Evolutionary conservation across 2,113 vertebrate genomes (phyloP), one percentile per base, ranked within the genome.

Genomic region (Nesogale talazaci): DNA sequence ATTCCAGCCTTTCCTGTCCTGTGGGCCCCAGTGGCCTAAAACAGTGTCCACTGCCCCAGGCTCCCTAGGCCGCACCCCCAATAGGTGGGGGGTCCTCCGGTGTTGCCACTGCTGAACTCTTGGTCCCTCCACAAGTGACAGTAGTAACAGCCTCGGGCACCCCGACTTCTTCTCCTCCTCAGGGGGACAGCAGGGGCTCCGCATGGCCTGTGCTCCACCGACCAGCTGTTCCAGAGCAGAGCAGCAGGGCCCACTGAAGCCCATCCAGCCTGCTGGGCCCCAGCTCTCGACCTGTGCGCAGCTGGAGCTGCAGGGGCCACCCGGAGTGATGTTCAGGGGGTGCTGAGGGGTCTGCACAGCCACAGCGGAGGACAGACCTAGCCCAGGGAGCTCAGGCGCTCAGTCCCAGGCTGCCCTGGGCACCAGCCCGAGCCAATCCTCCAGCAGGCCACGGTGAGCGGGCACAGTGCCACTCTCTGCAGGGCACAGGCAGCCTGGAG

Each of bases 371-470:
- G 46, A 52, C 70, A 19, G n/a, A 4, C 40, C 3, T 3, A 4
- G 46, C 42, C 5, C 16, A 31, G 79, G 86, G 5, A 27, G 23
- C 89, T 40, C 17, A 20, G 6, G 34, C 8, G 8, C 14, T 27
- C 3, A 34, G 27, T 4, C 56, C n/a, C 1, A 0, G 0, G 1
- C 72, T 84, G 38, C 38, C 34, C 79, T 6, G 1, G 14, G 46
- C 17, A 6, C 19, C 23, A 56, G 83, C n/a, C 1, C 74, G 92
- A 96, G 92, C 94, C 95, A 94, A 94, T 95, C 94, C 94, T 90
- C 0, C 0, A 29, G 76, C 92, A 80, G 82, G 25, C 22, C 36
- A 19, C 20, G 2, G 19, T 25, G 22, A 36, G 31, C 42, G 27
- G 15, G 0, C 8, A 7, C 27, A 89, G 61, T 61, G 57, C 34